Percentiles rank a stretch among this genome's conserved stretches.
phyloP scores from a whole-genome alignment of 2,797 vertebrate species.

The Anguilla pacifica region DNA sequence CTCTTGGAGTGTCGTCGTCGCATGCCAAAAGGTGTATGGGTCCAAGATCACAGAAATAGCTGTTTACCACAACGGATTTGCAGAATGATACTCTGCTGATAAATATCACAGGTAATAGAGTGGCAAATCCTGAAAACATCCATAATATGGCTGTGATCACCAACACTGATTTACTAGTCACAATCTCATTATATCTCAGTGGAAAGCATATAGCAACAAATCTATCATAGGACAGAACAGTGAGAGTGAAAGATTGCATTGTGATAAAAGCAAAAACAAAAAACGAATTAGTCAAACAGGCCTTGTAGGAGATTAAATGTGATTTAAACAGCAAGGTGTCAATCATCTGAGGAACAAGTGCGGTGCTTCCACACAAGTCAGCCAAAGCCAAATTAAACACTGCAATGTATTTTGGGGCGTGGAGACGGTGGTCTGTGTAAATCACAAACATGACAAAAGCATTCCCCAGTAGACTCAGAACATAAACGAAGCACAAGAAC shows the following conservation, averaged over 20 bases:
- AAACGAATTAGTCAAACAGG: slow-evolving; percentile 30
- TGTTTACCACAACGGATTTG: slow-evolving; percentile 10
- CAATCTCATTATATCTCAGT: slow-evolving; percentile 19
- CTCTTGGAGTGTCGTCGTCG: slow-evolving; percentile 48
- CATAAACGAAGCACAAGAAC: too few relatives aligned
- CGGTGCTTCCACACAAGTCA: too few relatives aligned
- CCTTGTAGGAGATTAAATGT: neutral
- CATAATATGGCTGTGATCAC: slow-evolving; percentile 30
- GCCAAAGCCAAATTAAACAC: too few relatives aligned
- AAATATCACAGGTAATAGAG: too few relatives aligned
- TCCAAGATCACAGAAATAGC: slow-evolving; percentile 61
- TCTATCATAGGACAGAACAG: slow-evolving; percentile 58
- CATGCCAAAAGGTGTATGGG: slow-evolving; percentile 56
- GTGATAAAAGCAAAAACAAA: slow-evolving; percentile 45
- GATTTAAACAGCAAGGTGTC: too few relatives aligned
- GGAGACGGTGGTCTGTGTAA: too few relatives aligned
- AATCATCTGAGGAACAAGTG: too few relatives aligned
- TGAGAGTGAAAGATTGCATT: slow-evolving; percentile 58
- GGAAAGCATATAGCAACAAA: slow-evolving; percentile 63
- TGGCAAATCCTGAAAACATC: too few relatives aligned
- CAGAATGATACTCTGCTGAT: too few relatives aligned
- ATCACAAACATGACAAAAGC: too few relatives aligned
- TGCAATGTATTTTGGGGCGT: too few relatives aligned
- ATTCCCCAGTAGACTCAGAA: too few relatives aligned
- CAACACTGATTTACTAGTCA: neutral